Conservation (phyloP, 2,797 vertebrate species). For the Melopsittacus undulatus region DNA sequence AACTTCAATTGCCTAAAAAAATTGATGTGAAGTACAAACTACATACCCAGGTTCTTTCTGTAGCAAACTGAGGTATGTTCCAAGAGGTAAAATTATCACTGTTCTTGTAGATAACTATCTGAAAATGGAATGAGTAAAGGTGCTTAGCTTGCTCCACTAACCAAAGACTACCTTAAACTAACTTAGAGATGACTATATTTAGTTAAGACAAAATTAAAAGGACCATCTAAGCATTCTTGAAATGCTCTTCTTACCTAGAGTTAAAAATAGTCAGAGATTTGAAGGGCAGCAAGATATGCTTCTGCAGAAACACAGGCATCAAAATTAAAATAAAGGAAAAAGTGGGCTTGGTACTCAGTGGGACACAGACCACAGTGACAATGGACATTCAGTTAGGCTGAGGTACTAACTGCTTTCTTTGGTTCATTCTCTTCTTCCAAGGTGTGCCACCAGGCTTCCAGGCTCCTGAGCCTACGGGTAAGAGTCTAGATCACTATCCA, state of each 20-base stretch:
- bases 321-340: not conserved
- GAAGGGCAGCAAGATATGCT: not conserved
- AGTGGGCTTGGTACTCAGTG: not conserved
- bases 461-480: not conserved
- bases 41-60: not conserved
- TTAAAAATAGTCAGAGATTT: not conserved
- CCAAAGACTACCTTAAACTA: constrained; percentile 45
- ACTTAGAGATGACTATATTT: not conserved
- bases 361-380: not conserved
- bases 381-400: not conserved
- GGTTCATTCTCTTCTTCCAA: not conserved
- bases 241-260: not conserved
- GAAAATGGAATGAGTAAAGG: constrained; percentile 36
- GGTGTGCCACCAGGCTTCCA: not conserved
- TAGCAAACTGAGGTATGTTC: not conserved
- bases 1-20: not conserved
- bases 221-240: not conserved
- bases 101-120: constrained; percentile 7
- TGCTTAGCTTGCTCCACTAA: constrained; percentile 24
- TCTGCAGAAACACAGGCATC: not conserved
- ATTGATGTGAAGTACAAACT: not conserved
- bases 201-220: constrained; percentile 51
- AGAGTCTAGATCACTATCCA: not conserved
- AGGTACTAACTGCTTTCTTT: not conserved
- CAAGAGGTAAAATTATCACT: not conserved